These are phyloP conservation scores for Sesamia inferens DNA, from an alignment of 2,888 invertebrate genomes.

Conservation along the genomic window DNA sequence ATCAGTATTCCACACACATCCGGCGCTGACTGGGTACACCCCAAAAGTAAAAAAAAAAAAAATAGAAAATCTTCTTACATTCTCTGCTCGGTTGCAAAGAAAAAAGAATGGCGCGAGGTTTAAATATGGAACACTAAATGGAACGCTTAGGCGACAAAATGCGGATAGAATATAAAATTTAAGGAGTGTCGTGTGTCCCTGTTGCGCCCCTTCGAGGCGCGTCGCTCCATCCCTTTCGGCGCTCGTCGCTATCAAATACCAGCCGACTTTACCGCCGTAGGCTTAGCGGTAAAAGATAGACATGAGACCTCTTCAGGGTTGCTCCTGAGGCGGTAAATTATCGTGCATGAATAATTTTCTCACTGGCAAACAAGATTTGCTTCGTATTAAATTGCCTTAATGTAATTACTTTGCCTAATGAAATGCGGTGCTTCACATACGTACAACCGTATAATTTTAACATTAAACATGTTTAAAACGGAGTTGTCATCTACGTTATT, in stretches of 20 bases:
- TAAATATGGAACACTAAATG: slow-evolving; percentile 90
- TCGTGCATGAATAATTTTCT: slow-evolving; percentile 79
- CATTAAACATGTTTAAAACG: slow-evolving; percentile 58
- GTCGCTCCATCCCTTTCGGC: slow-evolving; percentile 74
- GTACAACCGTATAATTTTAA: slow-evolving; percentile 55
- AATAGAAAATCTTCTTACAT: slow-evolving; percentile 84
- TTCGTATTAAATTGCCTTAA: slow-evolving; percentile 77
- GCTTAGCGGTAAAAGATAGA: slow-evolving; percentile 90
- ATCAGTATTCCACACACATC: slow-evolving; percentile 88
- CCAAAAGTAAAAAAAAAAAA: slow-evolving; percentile 74
- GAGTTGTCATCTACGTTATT: slow-evolving; percentile 53
- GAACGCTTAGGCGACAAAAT: slow-evolving; percentile 90
- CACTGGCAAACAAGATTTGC: slow-evolving; percentile 75
- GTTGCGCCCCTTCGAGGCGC: slow-evolving; percentile 68
- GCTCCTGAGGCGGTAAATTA: slow-evolving; percentile 78
- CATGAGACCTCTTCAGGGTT: slow-evolving; percentile 83
- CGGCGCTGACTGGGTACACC: slow-evolving; percentile 77
- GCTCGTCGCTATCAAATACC: slow-evolving; percentile 83
- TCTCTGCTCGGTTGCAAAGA: slow-evolving; percentile 82
- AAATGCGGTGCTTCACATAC: slow-evolving; percentile 65
- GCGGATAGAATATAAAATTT: slow-evolving; percentile 90
- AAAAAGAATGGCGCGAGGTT: slow-evolving; percentile 87
- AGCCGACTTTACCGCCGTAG: slow-evolving; percentile 86
- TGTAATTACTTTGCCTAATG: slow-evolving; percentile 76
- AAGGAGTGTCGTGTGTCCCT: slow-evolving; percentile 81